Conservation (phyloP, 2,797 vertebrate genomes). For the Falco rusticolus region DNA sequence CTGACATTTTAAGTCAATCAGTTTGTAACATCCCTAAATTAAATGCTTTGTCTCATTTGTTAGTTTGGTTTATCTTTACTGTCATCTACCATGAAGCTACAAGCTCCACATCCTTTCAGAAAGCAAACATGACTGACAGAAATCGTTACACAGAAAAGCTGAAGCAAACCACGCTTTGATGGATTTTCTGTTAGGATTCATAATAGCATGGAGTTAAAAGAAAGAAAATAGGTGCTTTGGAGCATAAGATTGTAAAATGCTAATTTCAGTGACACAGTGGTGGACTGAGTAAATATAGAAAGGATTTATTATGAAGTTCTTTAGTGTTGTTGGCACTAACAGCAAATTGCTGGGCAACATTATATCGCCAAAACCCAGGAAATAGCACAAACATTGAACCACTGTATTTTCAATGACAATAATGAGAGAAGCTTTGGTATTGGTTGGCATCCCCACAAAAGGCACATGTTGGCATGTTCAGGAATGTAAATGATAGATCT, state of each 20-base stretch:
- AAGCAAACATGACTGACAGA: not conserved
- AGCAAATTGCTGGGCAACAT: constrained; percentile 72
- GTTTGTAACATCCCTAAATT: constrained; percentile 24
- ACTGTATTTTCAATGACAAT: constrained; percentile 74
- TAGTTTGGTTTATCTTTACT: constrained; percentile 41
- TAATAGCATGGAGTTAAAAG: constrained; percentile 59
- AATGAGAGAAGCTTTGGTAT: constrained; percentile 66
- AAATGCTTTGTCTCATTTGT: constrained; percentile 32
- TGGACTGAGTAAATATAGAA: constrained; percentile 76
- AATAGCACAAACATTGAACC: constrained; percentile 72
- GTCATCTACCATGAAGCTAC: not conserved
- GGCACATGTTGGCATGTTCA: constrained; percentile 73
- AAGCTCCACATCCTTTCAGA: not conserved
- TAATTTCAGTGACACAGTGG: constrained; percentile 73
- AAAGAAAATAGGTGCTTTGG: constrained; percentile 75
- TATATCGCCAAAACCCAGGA: constrained; percentile 73
- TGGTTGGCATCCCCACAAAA: constrained; percentile 77
- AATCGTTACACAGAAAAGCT: not conserved
- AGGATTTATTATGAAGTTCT: constrained; percentile 76
- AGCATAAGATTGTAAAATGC: constrained; percentile 76
- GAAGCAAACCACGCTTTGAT: constrained; percentile 43
- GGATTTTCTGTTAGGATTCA: constrained; percentile 50
- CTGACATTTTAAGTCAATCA: constrained; percentile 23
- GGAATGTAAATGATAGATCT: constrained; percentile 78
- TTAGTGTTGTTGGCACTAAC: constrained; percentile 65